Conservation (phyloP, 2,888 invertebrate genomes). For the Drosophila imparisetae region DNA sequence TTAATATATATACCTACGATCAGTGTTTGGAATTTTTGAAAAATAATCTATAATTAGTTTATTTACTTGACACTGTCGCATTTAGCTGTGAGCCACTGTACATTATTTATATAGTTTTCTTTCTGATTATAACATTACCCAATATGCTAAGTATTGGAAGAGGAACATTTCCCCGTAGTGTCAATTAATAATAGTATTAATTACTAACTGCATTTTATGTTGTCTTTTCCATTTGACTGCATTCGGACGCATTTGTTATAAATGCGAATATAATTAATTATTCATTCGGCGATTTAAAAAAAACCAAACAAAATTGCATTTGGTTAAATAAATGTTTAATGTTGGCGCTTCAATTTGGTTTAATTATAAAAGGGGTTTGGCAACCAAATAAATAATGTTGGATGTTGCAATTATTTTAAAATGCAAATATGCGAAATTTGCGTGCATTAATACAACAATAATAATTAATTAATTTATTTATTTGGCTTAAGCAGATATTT, state of each 20-base stretch:
- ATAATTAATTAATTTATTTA: conserved; percentile 28
- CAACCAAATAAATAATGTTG: conserved; percentile 24
- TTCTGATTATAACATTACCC: too few relatives aligned
- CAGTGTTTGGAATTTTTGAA: too few relatives aligned
- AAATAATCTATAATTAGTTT: too few relatives aligned
- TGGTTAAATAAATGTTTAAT: conserved; percentile 14
- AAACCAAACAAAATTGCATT: conserved; percentile 18
- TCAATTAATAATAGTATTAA: conserved; percentile 35
- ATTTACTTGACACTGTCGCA: too few relatives aligned
- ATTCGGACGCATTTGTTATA: conserved; percentile 26
- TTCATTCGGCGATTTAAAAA: conserved; percentile 13
- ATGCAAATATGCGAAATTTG: conserved; percentile 25
- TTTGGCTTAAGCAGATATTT: neutral
- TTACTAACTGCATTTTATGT: conserved; percentile 16
- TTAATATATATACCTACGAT: too few relatives aligned
- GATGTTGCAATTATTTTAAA: conserved; percentile 8
- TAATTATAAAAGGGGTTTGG: neutral
- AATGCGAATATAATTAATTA: neutral
- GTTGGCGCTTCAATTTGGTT: conserved; percentile 14
- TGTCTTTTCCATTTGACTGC: conserved; percentile 15
- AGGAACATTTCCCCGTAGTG: neutral
- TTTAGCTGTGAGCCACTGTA: too few relatives aligned
- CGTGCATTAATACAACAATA: conserved; percentile 31
- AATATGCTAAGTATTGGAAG: neutral
- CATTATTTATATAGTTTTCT: neutral